Base-by-base conservation (phyloP, 2,797 vertebrate species). In the Argyrosomus regius region DNA sequence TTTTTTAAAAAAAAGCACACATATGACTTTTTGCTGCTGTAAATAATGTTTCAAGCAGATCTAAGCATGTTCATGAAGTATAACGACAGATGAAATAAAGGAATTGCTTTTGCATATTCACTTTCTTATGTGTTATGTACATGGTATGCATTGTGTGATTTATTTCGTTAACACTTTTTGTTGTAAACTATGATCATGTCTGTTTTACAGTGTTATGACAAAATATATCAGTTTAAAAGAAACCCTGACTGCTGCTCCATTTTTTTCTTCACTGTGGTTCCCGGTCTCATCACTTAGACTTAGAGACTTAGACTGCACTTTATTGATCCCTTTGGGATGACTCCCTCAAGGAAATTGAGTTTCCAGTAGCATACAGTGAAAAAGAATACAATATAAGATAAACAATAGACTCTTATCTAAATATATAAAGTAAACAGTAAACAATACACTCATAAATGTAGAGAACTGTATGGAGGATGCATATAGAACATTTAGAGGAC, bases 181-280 rank as follows among this genome's bases (percentile, higher is more conserved):
- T 71, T 20, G 39, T 48, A 11, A 53, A 17, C 16, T 52, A 2
- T 46, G 10, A 39, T 22, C 13, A 53, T 49, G 11, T 41, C 0
- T 39, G 22, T 26, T 52, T 58, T 60, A 9, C 10, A 18, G 0
- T 61, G 14, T 45, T 31, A 20, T 2, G 20, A 18, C 4, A 52
- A 70, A 75, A 74, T 57, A 52, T 7, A 72, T 45, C 3, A 26
- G 17, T 7, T 53, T 54, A 31, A 50, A 71, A 53, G 17, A 46
- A 66, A 75, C 56, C 39, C 22, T 17, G 52, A 69, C 46, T 56
- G 9, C 49, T 26, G 18, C 18, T 74, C 17, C 12, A 8, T 11
- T n/a, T 45, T 59, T 4, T 3, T 46, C 20, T 72, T 62, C 46
- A 28, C 24, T 75, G 52, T 20, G 11, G 20, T 74, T 24, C 14